Conservation (phyloP, 2,797 vertebrate genomes). For the Trachops cirrhosus region DNA sequence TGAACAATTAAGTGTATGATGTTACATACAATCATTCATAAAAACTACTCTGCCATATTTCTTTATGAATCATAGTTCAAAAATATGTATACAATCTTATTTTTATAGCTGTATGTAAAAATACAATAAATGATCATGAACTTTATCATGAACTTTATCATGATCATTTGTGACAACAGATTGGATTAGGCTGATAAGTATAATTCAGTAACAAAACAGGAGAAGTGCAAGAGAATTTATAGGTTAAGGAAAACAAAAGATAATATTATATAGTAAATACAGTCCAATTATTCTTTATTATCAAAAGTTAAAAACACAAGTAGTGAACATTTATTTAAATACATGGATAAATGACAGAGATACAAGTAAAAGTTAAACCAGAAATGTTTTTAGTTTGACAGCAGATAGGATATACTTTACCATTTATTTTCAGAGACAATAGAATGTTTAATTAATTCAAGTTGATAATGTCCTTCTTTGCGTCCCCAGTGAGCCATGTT, state of each 20-base stretch:
- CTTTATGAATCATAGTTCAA: not conserved
- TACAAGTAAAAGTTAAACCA: not conserved
- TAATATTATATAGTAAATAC: not conserved
- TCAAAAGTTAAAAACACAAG: not conserved
- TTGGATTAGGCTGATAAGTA: not conserved
- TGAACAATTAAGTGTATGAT: not conserved
- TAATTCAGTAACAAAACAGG: not conserved
- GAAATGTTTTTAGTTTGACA: not conserved
- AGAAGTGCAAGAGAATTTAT: not conserved
- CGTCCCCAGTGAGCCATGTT: not conserved
- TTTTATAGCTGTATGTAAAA: not conserved
- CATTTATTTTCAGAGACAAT: not conserved
- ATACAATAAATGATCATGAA: not conserved
- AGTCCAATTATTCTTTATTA: not conserved
- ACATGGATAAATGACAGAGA: not conserved
- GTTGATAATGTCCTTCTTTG: not conserved
- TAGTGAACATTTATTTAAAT: not conserved
- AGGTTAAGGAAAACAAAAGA: not conserved
- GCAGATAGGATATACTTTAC: not conserved
- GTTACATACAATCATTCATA: not conserved
- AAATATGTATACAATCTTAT: not conserved
- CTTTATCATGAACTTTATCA: not conserved
- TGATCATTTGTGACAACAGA: not conserved
- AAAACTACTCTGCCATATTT: not conserved
- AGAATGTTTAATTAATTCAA: slow-evolving; percentile 9